Evolutionary conservation across 2,888 invertebrate species (phyloP).

Genomic region (Furcula furcula): DNA sequence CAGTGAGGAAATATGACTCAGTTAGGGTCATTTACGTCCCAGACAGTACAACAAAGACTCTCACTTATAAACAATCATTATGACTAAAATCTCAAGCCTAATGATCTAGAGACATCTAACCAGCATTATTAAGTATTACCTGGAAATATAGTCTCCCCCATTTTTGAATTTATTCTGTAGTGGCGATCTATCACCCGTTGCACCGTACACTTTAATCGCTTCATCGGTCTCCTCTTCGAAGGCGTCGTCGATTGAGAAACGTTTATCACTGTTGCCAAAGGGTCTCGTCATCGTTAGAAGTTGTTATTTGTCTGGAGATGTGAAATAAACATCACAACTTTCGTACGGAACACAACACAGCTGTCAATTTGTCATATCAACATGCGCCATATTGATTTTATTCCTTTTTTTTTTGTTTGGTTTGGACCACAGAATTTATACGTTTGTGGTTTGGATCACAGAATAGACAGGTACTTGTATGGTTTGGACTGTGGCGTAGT

Average conservation of each 20-base stretch:
- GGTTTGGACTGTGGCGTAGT: no score
- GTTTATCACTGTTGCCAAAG: slow-evolving; percentile 80
- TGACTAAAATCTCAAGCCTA: neutral
- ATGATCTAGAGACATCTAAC: neutral
- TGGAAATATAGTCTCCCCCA: slow-evolving; percentile 65
- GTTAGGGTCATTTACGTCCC: slow-evolving; percentile 61
- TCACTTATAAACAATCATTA: slow-evolving; percentile 4
- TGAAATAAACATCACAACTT: slow-evolving; percentile 67
- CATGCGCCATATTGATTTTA: slow-evolving; percentile 71
- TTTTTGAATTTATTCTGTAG: slow-evolving; percentile 77
- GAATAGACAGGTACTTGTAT: no score
- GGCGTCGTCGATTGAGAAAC: slow-evolving; percentile 92
- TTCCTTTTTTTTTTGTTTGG: no score
- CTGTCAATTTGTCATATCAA: slow-evolving; percentile 76
- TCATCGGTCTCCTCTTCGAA: slow-evolving; percentile 93
- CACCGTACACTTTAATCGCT: slow-evolving; percentile 90
- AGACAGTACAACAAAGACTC: slow-evolving; percentile 43
- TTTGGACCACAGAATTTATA: no score
- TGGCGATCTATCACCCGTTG: slow-evolving; percentile 87
- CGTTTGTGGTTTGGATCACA: no score
- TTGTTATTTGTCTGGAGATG: slow-evolving; percentile 46
- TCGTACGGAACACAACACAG: slow-evolving; percentile 62
- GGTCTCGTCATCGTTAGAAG: slow-evolving; percentile 74
- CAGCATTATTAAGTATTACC: slow-evolving; percentile 40
- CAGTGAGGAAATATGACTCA: slow-evolving; percentile 58